Conservation (phyloP, 2,113 vertebrate species). For the Datnioides undecimradiatus region DNA sequence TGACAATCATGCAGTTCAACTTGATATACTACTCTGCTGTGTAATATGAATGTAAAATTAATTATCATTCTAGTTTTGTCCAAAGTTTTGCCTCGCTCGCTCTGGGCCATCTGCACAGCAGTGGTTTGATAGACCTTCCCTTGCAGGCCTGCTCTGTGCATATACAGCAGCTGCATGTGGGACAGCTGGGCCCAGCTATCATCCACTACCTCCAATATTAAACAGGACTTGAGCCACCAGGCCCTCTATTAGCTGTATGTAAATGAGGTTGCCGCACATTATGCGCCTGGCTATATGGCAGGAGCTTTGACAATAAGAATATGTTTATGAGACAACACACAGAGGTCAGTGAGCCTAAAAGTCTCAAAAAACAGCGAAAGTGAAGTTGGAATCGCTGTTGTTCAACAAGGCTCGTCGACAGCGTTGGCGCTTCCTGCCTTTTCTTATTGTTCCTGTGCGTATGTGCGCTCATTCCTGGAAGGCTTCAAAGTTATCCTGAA, state of each 20-base stretch:
- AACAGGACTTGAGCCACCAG: slow-evolving; percentile 45
- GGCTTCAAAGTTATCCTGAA: not conserved
- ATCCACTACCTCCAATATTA: slow-evolving; percentile 47
- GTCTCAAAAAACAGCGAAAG: not conserved
- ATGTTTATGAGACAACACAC: slow-evolving; percentile 10
- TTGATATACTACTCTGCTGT: slow-evolving; percentile 8
- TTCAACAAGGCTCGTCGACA: not conserved
- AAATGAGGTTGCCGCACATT: slow-evolving; percentile 34
- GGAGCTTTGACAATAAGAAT: slow-evolving; percentile 28
- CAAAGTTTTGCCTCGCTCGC: slow-evolving; percentile 19
- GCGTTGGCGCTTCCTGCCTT: not conserved
- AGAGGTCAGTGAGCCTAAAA: slow-evolving; percentile 6
- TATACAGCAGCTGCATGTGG: slow-evolving; percentile 47
- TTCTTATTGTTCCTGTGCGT: not conserved
- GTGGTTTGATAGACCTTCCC: slow-evolving; percentile 1
- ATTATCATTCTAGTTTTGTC: slow-evolving; percentile 19
- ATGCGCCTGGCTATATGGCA: not conserved
- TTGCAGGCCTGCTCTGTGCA: not conserved
- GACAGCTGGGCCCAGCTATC: slow-evolving; percentile 52
- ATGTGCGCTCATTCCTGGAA: too few species aligned
- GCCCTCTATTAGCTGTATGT: slow-evolving; percentile 42
- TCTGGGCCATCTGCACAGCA: slow-evolving; percentile 4
- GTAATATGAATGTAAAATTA: slow-evolving; percentile 21
- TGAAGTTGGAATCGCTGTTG: not conserved
- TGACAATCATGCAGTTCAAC: slow-evolving; percentile 5